phyloP scores from a whole-genome alignment of 2,888 invertebrate genomes.

The Conus canariensis region DNA sequence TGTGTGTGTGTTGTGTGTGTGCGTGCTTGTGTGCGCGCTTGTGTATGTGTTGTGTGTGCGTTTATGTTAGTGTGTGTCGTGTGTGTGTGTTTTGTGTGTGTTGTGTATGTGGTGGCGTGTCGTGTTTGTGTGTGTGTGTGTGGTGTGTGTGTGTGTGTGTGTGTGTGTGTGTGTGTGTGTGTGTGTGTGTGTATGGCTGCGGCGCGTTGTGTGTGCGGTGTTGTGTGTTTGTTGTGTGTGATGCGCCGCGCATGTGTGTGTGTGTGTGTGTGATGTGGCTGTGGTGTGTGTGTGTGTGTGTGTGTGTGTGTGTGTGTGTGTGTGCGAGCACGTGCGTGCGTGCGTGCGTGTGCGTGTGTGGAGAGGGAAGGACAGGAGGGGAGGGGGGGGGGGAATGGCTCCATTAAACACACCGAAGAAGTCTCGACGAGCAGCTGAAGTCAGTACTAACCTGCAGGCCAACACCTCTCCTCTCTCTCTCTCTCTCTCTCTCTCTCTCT shows the following conservation, averaged over 20 bases:
- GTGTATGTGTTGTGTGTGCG: not conserved
- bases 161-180: conserved; percentile 12
- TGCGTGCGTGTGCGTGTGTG: not conserved
- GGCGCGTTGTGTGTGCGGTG: not conserved
- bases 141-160: conserved; percentile 11
- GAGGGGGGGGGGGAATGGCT: not conserved
- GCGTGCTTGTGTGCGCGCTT: too few relatives aligned
- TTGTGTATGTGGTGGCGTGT: not conserved
- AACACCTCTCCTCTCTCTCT: too few relatives aligned
- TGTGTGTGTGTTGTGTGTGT: too few relatives aligned
- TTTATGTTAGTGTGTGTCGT: not conserved
- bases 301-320: not conserved
- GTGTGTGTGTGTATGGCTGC: not conserved
- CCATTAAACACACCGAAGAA: too few relatives aligned
- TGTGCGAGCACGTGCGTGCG: not conserved
- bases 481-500: too few relatives aligned
- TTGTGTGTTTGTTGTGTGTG: not conserved
- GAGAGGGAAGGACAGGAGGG: not conserved
- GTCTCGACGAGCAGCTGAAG: too few relatives aligned
- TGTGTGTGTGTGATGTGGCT: not conserved
- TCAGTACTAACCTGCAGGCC: too few relatives aligned
- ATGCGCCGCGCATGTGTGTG: too few relatives aligned
- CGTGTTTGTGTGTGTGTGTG: not conserved
- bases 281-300: conserved; percentile 14
- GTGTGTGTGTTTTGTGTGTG: not conserved